Percentiles rank a stretch among this genome's conserved stretches.
Evolutionary conservation across 2,113 vertebrate genomes (phyloP).

Genomic region (Trematomus loennbergii): DNA sequence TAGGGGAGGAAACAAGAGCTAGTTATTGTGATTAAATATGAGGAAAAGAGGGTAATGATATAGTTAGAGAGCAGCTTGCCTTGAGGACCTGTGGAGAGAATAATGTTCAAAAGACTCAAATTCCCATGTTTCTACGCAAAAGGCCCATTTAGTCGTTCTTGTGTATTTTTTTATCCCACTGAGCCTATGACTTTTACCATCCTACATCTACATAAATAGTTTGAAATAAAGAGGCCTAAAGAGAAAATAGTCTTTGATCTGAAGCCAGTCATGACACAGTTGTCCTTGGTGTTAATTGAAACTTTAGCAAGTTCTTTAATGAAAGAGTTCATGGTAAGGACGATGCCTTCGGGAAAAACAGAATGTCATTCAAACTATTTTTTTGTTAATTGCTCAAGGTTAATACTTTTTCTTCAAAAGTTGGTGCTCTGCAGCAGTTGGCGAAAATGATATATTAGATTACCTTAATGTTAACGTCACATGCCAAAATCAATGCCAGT

Average conservation of each 20-base stretch:
- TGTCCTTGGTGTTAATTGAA: conserved; percentile 8
- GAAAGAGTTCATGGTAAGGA: background rate
- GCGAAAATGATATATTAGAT: too few relatives aligned
- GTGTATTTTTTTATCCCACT: background rate
- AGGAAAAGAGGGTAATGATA: conserved; percentile 52
- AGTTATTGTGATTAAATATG: conserved; percentile 76
- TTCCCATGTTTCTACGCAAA: conserved; percentile 4
- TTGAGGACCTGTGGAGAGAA: conserved; percentile 59
- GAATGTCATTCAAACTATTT: background rate
- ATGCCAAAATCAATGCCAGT: too few relatives aligned
- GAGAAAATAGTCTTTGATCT: background rate
- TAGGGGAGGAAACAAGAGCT: conserved; percentile 69
- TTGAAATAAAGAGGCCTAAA: background rate
- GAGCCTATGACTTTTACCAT: background rate
- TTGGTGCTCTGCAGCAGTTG: background rate
- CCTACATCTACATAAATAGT: background rate
- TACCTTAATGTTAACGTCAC: background rate
- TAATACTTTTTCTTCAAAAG: background rate
- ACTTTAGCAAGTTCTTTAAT: conserved; percentile 2
- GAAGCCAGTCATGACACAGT: background rate
- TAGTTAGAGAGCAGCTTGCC: conserved; percentile 49
- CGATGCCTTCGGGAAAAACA: background rate
- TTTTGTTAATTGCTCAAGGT: background rate
- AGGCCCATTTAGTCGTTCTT: background rate
- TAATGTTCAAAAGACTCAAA: conserved; percentile 34